These are phyloP conservation scores for Pentalonia nigronervosa DNA, from an alignment of 1,140 invertebrate genomes.

Conservation along the genomic window DNA sequence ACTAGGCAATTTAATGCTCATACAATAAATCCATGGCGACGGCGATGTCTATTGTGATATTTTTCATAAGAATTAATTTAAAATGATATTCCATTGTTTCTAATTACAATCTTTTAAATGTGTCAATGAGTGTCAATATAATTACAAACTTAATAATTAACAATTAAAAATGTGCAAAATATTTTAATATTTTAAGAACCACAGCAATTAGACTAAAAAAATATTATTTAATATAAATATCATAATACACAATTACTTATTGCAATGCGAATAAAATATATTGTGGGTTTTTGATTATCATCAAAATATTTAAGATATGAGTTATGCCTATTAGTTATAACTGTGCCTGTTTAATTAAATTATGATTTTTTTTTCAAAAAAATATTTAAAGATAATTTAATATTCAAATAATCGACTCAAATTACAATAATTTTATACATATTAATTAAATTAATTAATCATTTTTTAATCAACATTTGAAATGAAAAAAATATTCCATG, in stretches of 20 bases:
- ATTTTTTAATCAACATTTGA: neutral
- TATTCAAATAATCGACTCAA: neutral
- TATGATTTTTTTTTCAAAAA: neutral
- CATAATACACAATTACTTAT: neutral
- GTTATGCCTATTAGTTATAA: neutral
- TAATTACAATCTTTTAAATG: neutral
- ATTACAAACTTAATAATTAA: neutral
- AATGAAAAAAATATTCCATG: too few relatives aligned
- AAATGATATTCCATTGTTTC: neutral
- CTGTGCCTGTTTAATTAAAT: neutral
- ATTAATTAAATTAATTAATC: too few relatives aligned
- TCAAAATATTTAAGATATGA: neutral
- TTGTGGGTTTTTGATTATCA: too few relatives aligned
- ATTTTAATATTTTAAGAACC: neutral
- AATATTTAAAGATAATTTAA: neutral
- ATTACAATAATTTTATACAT: too few relatives aligned
- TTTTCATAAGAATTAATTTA: neutral
- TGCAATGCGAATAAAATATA: too few relatives aligned
- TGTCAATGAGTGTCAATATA: neutral
- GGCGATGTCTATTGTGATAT: neutral
- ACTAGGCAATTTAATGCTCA: neutral
- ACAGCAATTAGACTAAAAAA: constrained; percentile 25
- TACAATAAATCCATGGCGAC: neutral
- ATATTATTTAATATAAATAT: neutral
- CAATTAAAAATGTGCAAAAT: neutral